Conservation (phyloP, 2,888 invertebrate genomes). For the Melieria crassipennis region DNA sequence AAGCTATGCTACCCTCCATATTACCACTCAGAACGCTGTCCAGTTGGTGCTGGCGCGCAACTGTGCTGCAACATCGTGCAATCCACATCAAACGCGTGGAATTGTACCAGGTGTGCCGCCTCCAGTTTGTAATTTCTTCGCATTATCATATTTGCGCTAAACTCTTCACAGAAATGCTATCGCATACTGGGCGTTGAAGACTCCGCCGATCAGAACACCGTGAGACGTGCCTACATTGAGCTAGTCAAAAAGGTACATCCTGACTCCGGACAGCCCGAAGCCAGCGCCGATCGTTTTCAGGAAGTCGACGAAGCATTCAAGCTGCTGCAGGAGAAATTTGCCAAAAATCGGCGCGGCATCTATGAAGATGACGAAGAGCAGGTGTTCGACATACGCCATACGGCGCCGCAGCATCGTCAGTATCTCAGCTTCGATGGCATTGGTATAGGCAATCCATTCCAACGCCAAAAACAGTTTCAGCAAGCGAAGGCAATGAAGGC, state of each 20-base stretch:
- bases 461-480: conserved; percentile 81
- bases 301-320: conserved; percentile 81
- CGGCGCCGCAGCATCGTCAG: conserved; percentile 82
- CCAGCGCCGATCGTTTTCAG: conserved; percentile 79
- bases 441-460: conserved; percentile 81
- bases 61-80: conserved; percentile 25
- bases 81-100: conserved; percentile 48
- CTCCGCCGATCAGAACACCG: conserved; percentile 76
- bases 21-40: conserved; percentile 23
- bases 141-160: background rate
- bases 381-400: conserved; percentile 80
- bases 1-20: conserved; percentile 29
- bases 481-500: conserved; percentile 75
- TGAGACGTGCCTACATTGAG: conserved; percentile 77
- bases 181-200: conserved; percentile 73
- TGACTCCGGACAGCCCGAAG: conserved; percentile 78
- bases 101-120: conserved; percentile 45
- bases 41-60: conserved; percentile 7
- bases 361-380: conserved; percentile 67
- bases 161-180: conserved; percentile 71
- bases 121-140: background rate
- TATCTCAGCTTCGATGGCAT: conserved; percentile 83
- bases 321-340: conserved; percentile 74
- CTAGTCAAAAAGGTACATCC: conserved; percentile 87
- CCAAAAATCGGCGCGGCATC: conserved; percentile 70